A percentile compares a stretch with the other conserved stretches of the same genome.
These are phyloP conservation scores for Coreius guichenoti DNA, from an alignment of 2,797 vertebrate genomes.

Conservation along the genomic window DNA sequence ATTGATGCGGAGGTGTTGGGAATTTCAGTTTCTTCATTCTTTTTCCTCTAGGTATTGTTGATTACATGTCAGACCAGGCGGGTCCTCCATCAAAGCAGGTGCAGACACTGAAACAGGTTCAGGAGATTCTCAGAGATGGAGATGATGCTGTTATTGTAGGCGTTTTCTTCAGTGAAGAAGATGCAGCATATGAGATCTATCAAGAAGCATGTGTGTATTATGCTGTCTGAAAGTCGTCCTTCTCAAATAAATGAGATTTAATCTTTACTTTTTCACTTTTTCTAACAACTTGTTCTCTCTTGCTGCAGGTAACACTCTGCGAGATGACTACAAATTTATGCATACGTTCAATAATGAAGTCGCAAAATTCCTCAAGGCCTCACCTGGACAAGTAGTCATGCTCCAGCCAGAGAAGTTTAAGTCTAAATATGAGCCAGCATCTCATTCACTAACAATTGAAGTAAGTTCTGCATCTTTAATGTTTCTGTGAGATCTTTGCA, in stretches of 20 bases:
- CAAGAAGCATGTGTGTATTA: constrained; percentile 88
- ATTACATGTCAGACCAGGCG: constrained; percentile 92
- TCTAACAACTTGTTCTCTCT: background rate
- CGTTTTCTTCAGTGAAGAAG: constrained; percentile 84
- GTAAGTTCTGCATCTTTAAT: constrained; percentile 71
- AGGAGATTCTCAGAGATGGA: constrained; percentile 91
- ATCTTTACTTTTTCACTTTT: background rate
- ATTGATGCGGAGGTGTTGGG: background rate
- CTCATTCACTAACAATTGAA: constrained; percentile 79
- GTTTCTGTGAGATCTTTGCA: background rate
- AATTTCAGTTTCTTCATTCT: background rate
- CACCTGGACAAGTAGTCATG: constrained; percentile 84
- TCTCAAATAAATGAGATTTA: background rate
- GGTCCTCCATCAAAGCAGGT: constrained; percentile 94
- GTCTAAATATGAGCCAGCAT: constrained; percentile 86
- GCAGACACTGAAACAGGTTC: constrained; percentile 87
- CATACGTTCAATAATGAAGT: constrained; percentile 91
- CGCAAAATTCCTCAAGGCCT: constrained; percentile 84
- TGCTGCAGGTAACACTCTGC: constrained; percentile 84
- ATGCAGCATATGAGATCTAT: constrained; percentile 85
- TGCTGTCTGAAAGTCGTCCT: background rate
- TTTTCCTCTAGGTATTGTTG: constrained; percentile 86
- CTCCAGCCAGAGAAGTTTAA: constrained; percentile 93
- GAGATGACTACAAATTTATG: constrained; percentile 94
- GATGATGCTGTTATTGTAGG: constrained; percentile 91